A percentile compares a stretch with the other conserved stretches of the same genome.
These are phyloP conservation scores for Hoplostethus atlanticus DNA, from an alignment of 2,797 vertebrate species.

Conservation along the genomic window DNA sequence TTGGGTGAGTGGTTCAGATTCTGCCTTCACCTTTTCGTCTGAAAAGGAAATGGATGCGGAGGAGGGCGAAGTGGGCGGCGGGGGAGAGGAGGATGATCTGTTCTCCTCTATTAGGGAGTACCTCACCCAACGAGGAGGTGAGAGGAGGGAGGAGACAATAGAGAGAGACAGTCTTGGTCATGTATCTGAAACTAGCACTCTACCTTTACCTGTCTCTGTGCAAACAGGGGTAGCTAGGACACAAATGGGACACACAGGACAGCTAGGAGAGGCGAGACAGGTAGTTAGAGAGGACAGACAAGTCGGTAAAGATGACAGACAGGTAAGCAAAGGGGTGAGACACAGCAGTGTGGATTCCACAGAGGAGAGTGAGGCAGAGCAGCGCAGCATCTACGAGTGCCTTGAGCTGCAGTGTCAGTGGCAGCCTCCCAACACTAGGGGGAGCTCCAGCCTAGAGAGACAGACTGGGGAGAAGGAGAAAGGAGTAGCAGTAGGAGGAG, in stretches of 20 bases:
- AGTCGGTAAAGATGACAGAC: slow-evolving; percentile 39
- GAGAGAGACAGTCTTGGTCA: slow-evolving; percentile 64
- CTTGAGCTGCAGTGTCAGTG: slow-evolving; percentile 85
- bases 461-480: slow-evolving; percentile 62
- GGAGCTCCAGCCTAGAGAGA: slow-evolving; percentile 69
- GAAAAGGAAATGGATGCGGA: slow-evolving; percentile 90
- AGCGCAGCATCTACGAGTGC: slow-evolving; percentile 87
- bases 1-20: slow-evolving; percentile 82
- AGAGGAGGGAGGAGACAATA: slow-evolving; percentile 80
- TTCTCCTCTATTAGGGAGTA: slow-evolving; percentile 95
- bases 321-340: slow-evolving; percentile 71
- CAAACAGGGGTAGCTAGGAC: slow-evolving; percentile 69
- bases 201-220: slow-evolving; percentile 19
- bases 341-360: slow-evolving; percentile 81
- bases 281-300: slow-evolving; percentile 59
- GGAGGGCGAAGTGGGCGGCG: slow-evolving; percentile 86
- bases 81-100: slow-evolving; percentile 92
- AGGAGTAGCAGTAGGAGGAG: slow-evolving; percentile 36
- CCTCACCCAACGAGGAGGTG: slow-evolving; percentile 88
- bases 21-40: slow-evolving; percentile 86
- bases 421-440: slow-evolving; percentile 63
- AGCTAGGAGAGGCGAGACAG: slow-evolving; percentile 80
- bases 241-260: slow-evolving; percentile 65
- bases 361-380: slow-evolving; percentile 85
- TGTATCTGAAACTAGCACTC: slow-evolving; percentile 37